Percentiles rank a stretch among this genome's conserved stretches.
Conservation (phyloP, 2,113 vertebrate species). For the Colistium nudipinnis region DNA sequence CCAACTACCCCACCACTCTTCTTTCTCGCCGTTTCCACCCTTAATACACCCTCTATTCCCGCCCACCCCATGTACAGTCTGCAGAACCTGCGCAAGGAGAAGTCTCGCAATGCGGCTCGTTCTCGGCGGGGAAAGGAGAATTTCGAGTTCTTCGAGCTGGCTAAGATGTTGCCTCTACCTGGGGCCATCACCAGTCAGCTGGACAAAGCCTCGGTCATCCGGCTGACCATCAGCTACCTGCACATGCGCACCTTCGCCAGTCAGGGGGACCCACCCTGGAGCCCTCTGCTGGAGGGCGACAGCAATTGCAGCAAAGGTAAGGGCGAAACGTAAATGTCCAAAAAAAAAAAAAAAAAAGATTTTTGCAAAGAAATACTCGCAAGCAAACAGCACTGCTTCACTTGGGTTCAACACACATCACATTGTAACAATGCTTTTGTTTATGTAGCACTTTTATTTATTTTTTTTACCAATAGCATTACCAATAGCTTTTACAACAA, state of each 20-base stretch:
- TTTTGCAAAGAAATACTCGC: no score
- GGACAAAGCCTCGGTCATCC: conserved; percentile 92
- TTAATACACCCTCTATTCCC: neutral
- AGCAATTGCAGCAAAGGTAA: conserved; percentile 83
- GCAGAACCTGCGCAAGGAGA: conserved; percentile 92
- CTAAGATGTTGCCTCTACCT: conserved; percentile 90
- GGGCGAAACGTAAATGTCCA: neutral
- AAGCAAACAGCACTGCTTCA: neutral
- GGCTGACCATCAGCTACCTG: conserved; percentile 93
- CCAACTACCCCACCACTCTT: no score
- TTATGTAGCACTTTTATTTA: no score
- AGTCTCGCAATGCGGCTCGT: conserved; percentile 91
- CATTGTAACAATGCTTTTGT: neutral
- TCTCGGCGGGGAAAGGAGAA: conserved; percentile 92
- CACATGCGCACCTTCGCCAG: conserved; percentile 90
- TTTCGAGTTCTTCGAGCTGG: conserved; percentile 93
- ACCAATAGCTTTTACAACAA: no score
- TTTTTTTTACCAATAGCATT: no score
- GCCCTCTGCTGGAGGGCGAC: conserved; percentile 80
- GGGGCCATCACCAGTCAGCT: conserved; percentile 93
- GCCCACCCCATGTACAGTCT: neutral
- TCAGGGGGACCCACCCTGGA: conserved; percentile 90
- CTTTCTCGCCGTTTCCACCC: neutral
- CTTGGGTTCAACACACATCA: neutral
- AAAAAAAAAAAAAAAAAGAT: neutral